Evolutionary conservation across 2,113 vertebrate genomes (phyloP), one percentile per base, ranked within the genome.

Genomic region (Agapornis roseicollis): DNA sequence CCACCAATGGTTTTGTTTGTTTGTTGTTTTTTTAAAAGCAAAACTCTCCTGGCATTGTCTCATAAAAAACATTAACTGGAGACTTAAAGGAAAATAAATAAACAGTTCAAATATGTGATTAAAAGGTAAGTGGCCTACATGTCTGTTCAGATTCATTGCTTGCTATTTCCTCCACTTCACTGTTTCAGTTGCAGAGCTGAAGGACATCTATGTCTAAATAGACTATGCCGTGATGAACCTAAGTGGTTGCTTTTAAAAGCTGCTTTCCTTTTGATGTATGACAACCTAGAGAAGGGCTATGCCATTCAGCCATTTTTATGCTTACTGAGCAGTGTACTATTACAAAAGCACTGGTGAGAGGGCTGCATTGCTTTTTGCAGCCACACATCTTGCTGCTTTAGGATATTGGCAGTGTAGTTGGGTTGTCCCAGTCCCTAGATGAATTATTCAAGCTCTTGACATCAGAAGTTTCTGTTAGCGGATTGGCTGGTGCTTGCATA

Each of bases 361-460:
- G 66, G 24, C 81, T 88, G 88, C 80, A 72, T 60, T 7, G 35
- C 42, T 95, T 96, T 96, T 84, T 93, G 72, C 94, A 96, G 92
- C 58, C 37, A 69, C 69, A 24, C 39, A n/a, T 94, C 63, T 79
- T 94, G 50, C 92, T 92, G 82, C 93, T 83, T 89, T 66, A 83
- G 61, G 74, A 8, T 93, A 47, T 89, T 37, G 9, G 29, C 90
- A 83, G 86, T 22, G 80, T 85, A 85, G 68, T 85, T 86, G 91
- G 85, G 83, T 95, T 97, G 60, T 92, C 64, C 22, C 46, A 52
- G 94, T 97, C 94, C 86, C 76, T 74, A 95, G 96, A 97, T 98
- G 97, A 98, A 98, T 98, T 98, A 98, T 97, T 98, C 96, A 97
- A 66, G 88, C 91, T 95, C 95, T 97, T 98, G 98, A 98, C 97